These are phyloP conservation scores for Crypturellus undulatus DNA, from an alignment of 2,113 vertebrate genomes.

Conservation along the genomic window DNA sequence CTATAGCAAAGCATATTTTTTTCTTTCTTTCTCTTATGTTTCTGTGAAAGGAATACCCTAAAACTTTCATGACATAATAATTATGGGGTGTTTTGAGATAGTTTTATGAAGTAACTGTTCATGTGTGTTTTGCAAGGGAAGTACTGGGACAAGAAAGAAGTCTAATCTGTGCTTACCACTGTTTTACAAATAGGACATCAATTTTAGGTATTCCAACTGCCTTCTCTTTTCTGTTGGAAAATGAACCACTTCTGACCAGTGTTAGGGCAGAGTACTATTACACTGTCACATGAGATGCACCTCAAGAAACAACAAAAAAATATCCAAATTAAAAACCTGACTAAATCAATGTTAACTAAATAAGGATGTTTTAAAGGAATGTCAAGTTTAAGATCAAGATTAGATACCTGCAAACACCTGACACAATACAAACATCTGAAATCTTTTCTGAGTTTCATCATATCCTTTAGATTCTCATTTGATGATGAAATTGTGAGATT, in stretches of 20 bases:
- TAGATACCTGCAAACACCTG: background rate
- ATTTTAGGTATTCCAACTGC: background rate
- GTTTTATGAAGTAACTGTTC: background rate
- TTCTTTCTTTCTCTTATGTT: fast-evolving
- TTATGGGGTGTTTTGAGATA: background rate
- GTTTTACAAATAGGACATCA: background rate
- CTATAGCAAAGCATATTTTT: background rate
- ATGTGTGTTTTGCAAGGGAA: background rate
- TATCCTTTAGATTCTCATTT: background rate
- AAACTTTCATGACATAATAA: background rate
- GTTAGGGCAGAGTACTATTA: background rate
- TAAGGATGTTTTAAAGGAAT: background rate
- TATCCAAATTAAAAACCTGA: background rate
- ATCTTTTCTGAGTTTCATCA: background rate
- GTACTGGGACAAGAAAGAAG: background rate
- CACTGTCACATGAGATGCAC: background rate
- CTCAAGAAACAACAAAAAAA: background rate
- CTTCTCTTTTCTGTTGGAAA: background rate
- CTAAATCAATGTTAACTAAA: background rate
- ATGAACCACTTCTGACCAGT: background rate
- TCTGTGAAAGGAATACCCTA: background rate
- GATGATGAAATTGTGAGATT: background rate
- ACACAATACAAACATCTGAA: background rate
- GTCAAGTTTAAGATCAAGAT: background rate
- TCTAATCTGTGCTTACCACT: background rate